Evolutionary conservation across 2,797 vertebrate species (phyloP).

Genomic region (Melanotaenia boesemani): DNA sequence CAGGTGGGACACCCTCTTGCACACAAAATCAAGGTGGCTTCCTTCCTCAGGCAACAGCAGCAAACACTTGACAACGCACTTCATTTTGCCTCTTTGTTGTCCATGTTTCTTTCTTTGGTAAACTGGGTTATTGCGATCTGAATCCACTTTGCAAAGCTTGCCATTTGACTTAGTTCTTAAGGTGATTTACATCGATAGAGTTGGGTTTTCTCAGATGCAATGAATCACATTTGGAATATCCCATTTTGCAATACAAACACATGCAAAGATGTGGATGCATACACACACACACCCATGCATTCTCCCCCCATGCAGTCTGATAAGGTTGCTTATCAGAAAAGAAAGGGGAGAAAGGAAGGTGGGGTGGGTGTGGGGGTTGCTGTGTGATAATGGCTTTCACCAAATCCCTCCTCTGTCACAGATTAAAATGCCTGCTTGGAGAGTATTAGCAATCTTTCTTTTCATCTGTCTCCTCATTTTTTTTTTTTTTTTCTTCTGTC

Average conservation of each 20-base stretch:
- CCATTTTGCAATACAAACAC: constrained; percentile 79
- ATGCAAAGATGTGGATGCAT: constrained; percentile 65
- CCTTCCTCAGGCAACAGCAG: constrained; percentile 29
- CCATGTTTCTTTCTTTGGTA: constrained; percentile 32
- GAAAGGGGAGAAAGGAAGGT: constrained; percentile 55
- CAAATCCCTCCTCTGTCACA: constrained; percentile 92
- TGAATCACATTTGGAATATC: constrained; percentile 73
- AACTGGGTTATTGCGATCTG: constrained; percentile 60
- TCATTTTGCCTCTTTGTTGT: constrained; percentile 32
- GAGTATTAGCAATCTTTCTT: constrained; percentile 90
- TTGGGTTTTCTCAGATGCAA: constrained; percentile 51
- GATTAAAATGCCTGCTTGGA: constrained; percentile 90
- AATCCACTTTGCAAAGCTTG: constrained; percentile 61
- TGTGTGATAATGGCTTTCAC: constrained; percentile 93
- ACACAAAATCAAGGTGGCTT: constrained; percentile 45
- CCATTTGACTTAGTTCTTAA: constrained; percentile 68
- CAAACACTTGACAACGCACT: constrained; percentile 21
- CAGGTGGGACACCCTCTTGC: constrained; percentile 30
- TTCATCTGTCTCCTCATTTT: constrained; percentile 84
- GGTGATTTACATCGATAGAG: constrained; percentile 70
- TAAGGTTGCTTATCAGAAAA: constrained; percentile 89
- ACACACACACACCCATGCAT: constrained; percentile 29
- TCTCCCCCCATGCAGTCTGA: constrained; percentile 83
- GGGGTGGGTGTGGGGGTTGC: constrained; percentile 45
- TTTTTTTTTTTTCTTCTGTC: constrained; percentile 53